A percentile compares a stretch with the other conserved stretches of the same genome.
phyloP scores from a whole-genome alignment of 2,113 vertebrate genomes.

The Oncorhynchus gorbuscha region DNA sequence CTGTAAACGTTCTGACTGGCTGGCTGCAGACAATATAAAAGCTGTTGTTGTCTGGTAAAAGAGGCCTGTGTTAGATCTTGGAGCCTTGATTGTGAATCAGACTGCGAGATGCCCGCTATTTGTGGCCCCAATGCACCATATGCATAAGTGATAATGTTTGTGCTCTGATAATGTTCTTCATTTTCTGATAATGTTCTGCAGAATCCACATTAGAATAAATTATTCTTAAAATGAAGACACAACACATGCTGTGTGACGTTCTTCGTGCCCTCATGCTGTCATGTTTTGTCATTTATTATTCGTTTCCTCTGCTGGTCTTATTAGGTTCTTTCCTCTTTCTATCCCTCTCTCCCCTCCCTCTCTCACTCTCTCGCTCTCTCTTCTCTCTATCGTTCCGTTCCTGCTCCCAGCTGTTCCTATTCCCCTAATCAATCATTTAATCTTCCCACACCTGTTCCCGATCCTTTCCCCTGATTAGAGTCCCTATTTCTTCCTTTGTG shows the following conservation, averaged over 20 bases:
- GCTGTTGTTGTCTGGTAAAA: neutral
- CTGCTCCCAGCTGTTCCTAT: too few relatives aligned
- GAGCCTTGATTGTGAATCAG: slow-evolving; percentile 16
- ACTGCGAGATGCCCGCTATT: neutral
- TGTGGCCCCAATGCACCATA: neutral
- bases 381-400: too few relatives aligned
- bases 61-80: neutral
- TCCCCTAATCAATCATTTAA: too few relatives aligned
- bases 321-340: too few relatives aligned
- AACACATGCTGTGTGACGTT: too few relatives aligned
- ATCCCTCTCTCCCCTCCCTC: too few relatives aligned
- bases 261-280: neutral
- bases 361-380: too few relatives aligned
- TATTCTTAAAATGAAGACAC: slow-evolving; percentile 19
- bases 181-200: neutral
- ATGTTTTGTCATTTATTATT: too few relatives aligned
- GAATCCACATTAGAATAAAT: slow-evolving; percentile 30
- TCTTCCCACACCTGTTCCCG: too few relatives aligned
- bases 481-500: too few relatives aligned
- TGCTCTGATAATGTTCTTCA: neutral
- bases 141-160: slow-evolving; percentile 11
- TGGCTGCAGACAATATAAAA: slow-evolving; percentile 12
- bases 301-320: too few relatives aligned
- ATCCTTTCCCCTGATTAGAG: too few relatives aligned
- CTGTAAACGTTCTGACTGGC: slow-evolving; percentile 23